Evolutionary conservation across 2,113 vertebrate species (phyloP), one percentile per base, ranked within the genome.

Genomic region (Python bivittatus): DNA sequence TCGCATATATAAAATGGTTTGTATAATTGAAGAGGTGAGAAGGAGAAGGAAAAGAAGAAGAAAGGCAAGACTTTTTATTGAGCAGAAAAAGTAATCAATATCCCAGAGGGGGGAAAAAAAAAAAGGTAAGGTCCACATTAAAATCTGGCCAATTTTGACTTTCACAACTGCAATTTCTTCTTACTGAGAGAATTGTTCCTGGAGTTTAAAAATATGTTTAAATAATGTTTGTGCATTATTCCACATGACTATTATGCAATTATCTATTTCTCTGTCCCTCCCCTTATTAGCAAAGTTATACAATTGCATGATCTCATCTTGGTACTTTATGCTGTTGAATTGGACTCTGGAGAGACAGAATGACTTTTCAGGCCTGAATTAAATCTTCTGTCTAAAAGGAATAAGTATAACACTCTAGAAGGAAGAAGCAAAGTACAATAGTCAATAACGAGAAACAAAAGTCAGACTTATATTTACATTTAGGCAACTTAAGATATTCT

Each of bases 351-450:
- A 94, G 91, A 95, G 96, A 92, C 93, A 95, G 93, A 96, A 93
- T 93, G 94, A 93, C 94, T 93, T 94, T 95, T 93, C 86, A 96
- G 93, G 95, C 86, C 96, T 88, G 88, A 95, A 97, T 61, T 95
- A 97, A 92, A 97, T 96, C 95, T 96, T 60, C 95, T 96, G 94
- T 93, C 96, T 96, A 93, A 96, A 96, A 97, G 94, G 90, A 97
- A 94, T 96, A 97, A 97, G 94, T 85, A 96, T 97, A 97, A 96
- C 96, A 94, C 96, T 97, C 96, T 98, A 98, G 97, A 96, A 97
- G 95, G 96, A 97, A 96, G 97, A 98, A 98, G 96, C 95, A 98
- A 93, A 98, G 97, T 95, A 97, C 92, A 97, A 97, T 97, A 97
- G 97, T 96, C 96, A 97, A 98, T 97, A 96, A 96, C 95, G 97